A percentile compares a stretch with the other conserved stretches of the same genome.
Conservation (phyloP, 2,888 invertebrate genomes). For the Emmelina monodactyla region DNA sequence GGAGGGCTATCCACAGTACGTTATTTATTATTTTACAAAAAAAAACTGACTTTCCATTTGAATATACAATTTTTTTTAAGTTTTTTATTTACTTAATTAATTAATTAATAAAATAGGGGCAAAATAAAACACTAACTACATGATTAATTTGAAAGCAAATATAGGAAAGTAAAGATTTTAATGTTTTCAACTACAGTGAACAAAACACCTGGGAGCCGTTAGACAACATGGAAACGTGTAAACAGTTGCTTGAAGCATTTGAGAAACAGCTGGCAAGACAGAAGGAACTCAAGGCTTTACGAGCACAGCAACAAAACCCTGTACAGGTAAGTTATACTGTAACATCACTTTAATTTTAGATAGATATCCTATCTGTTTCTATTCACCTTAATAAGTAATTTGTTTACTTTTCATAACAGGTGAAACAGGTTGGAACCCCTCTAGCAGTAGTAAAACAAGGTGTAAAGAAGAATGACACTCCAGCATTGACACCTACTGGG, state of each 20-base stretch:
- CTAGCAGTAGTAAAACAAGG: constrained; percentile 46
- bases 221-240: constrained; percentile 78
- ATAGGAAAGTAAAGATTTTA: not conserved
- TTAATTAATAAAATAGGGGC: not conserved
- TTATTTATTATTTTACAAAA: too few species aligned
- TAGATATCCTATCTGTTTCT: too few species aligned
- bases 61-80: not conserved
- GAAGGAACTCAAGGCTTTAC: constrained; percentile 72
- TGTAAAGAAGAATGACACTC: constrained; percentile 42
- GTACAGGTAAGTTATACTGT: constrained; percentile 30
- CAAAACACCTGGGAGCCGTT: constrained; percentile 88
- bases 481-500: constrained; percentile 49
- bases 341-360: not conserved
- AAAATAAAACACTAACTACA: not conserved
- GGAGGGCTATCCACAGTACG: constrained; percentile 81
- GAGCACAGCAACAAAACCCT: constrained; percentile 50
- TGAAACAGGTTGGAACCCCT: constrained; percentile 47
- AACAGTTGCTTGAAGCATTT: constrained; percentile 79
- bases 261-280: constrained; percentile 80
- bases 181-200: constrained; percentile 51
- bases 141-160: too few species aligned
- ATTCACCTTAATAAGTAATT: constrained; percentile 3
- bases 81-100: not conserved
- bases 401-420: constrained; percentile 20
- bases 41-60: too few species aligned